Base-by-base conservation (phyloP, 2,888 invertebrate genomes). In the Luperina nickerlii region DNA sequence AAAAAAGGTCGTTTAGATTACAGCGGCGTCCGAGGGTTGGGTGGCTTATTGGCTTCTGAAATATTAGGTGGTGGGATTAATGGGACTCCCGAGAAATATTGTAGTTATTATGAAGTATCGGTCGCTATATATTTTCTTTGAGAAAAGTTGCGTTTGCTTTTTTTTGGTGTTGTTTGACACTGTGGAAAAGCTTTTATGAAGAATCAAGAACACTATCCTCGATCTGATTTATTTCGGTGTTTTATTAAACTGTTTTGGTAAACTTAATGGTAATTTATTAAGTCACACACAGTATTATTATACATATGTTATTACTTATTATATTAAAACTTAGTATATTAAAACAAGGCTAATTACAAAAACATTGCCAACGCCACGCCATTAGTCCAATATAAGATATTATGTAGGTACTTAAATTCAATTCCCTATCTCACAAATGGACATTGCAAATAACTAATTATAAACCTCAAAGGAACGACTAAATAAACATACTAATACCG, bases 1-100 rank as follows among this genome's bases (percentile, higher is more conserved):
- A 96, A 96, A 96, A 95, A 96, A 94, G 96, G 95, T 95, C 95
- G 96, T 96, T 97, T 95, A 97, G 96, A 97, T 96, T 96, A 96
- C 93, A 92, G 87, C 89, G 88, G 93, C 92, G 92, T 94, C 92
- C 92, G 94, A 93, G 94, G 94, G 93, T 92, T 93, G 92, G 89
- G 92, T 93, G 92, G 94, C 94, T 95, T 95, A 95, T 95, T 96
- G 94, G 94, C 92, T 91, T 93, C 93, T 95, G 94, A 95, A 94
- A 94, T 96, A 96, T 96, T 94, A 93, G 93, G 94, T 93, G 92
- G 90, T 93, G 91, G 94, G 93, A 94, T 94, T 94, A 94, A 95
- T 94, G 93, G 93, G 92, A 92, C 92, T 94, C 91, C 87, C 88
- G 87, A 90, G 91, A 92, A 92, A 92, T 93, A 92, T 92, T 88